Base-by-base conservation (phyloP, 92 coral and sea anemone species). In the Epizoanthus rinbou region DNA sequence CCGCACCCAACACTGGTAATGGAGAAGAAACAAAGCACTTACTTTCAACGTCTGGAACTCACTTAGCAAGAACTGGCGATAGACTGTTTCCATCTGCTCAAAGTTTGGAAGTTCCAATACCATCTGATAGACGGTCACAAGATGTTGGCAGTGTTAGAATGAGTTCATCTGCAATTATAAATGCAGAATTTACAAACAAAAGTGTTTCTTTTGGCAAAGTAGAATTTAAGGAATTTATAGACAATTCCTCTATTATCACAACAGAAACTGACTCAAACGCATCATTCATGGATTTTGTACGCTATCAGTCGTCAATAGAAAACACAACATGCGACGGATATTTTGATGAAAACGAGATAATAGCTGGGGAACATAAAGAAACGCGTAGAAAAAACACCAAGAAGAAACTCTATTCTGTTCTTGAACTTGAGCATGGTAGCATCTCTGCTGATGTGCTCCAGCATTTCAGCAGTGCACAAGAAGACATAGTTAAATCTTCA, bases 191-290 rank as follows among this genome's bases (percentile, higher is more conserved):
- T 14, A 28, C 18, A 65, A 65, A 65, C 10, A 65, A 65, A 65
- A 65, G 71, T 17, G 71, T 65, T 23, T 65, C 71, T 31, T 65
- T 65, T 28, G 43, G 71, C 25, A 65, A 28, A 31, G 43, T 65
- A 28, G 41, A 65, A 13, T 13, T 65, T 43, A 65, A 24, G 43
- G 71, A 28, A 3, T 24, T 9, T 13, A 65, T 7, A 45, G 10
- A 16, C 16, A 37, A 65, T 23, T 65, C 45, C 35, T 28, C 71
- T 15, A 22, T 17, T 24, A 65, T 3, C 9, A 6, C 71, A 5
- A 24, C 71, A 19, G n/a, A 64, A 64, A 23, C 69, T 3, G 28
- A 23, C 35, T 65, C 45, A 28, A 9, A 24, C 7, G 39, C 41
- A 23, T 65, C 71, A 16, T 65, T 65, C 15, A 65, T 39, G 0